Percentiles rank a stretch among this genome's conserved stretches.
Conservation (phyloP, 2,888 invertebrate genomes). For the Callinectes sapidus region DNA sequence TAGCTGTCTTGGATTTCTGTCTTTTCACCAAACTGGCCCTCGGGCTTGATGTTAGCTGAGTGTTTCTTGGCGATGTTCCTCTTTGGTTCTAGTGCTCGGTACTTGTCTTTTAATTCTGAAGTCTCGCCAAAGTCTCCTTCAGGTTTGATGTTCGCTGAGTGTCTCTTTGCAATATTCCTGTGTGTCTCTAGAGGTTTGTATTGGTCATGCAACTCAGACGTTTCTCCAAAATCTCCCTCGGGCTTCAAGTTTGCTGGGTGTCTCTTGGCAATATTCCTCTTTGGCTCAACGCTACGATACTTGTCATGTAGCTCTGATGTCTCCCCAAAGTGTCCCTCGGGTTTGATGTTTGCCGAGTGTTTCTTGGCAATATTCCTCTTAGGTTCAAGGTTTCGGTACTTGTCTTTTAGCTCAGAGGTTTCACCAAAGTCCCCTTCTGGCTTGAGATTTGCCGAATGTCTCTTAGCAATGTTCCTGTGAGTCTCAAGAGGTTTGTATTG, state of each 20-base stretch:
- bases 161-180: slow-evolving; percentile 46
- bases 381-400: slow-evolving; percentile 47
- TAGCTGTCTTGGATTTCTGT: slow-evolving; percentile 66
- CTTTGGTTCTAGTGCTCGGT: slow-evolving; percentile 7
- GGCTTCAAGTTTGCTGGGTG: slow-evolving; percentile 59
- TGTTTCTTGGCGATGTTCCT: slow-evolving; percentile 57
- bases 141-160: slow-evolving; percentile 27
- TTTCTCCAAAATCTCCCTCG: slow-evolving; percentile 58
- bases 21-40: slow-evolving; percentile 62
- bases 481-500: slow-evolving; percentile 50
- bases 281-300: slow-evolving; percentile 24
- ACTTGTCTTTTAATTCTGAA: slow-evolving; percentile 63
- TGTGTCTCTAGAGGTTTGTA: slow-evolving; percentile 43
- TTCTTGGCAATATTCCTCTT: slow-evolving; percentile 58
- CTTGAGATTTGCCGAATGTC: slow-evolving; percentile 46
- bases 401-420: slow-evolving; percentile 62
- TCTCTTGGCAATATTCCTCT: slow-evolving; percentile 61
- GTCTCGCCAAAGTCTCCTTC: slow-evolving; percentile 64
- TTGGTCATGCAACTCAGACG: slow-evolving; percentile 58
- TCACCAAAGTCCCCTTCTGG: slow-evolving; percentile 60
- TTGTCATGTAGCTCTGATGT: slow-evolving; percentile 63
- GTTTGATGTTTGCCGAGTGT: slow-evolving; percentile 55
- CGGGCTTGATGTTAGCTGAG: slow-evolving; percentile 34
- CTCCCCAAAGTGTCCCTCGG: slow-evolving; percentile 63
- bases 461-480: slow-evolving; percentile 63